Conservation (phyloP, 2,113 vertebrate species). For the Silurus meridionalis region DNA sequence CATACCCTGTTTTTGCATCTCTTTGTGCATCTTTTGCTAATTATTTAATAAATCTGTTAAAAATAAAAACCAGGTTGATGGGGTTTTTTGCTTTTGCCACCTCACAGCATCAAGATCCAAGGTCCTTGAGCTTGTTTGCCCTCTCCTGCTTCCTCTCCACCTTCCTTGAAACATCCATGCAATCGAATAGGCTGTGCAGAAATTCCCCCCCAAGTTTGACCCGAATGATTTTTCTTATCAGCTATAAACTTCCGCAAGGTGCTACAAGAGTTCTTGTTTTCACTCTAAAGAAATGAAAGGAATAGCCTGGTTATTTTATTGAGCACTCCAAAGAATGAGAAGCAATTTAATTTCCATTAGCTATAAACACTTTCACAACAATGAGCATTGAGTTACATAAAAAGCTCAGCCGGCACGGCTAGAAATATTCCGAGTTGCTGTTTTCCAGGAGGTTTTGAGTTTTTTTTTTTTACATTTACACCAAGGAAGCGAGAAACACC, state of each 20-base stretch:
- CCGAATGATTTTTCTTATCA: not conserved
- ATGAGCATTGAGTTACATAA: not conserved
- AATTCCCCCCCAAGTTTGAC: not conserved
- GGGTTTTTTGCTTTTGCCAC: not conserved
- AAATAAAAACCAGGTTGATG: not conserved
- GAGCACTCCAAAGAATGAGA: conserved; percentile 10
- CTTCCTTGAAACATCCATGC: not conserved
- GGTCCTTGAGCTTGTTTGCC: not conserved
- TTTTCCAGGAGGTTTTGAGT: not conserved
- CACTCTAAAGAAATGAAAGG: not conserved
- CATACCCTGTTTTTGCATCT: no score
- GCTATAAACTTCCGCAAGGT: not conserved
- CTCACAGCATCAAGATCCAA: not conserved
- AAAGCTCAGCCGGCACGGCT: not conserved
- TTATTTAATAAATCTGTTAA: not conserved
- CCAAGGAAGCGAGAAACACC: not conserved
- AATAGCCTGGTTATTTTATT: conserved; percentile 12
- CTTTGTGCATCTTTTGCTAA: no score
- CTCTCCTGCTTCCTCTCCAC: not conserved
- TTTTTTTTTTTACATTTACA: not conserved
- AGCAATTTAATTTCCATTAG: conserved; percentile 24
- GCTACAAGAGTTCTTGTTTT: not conserved
- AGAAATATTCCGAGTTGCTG: not conserved
- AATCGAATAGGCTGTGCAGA: not conserved
- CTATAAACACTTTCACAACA: conserved; percentile 16